These are phyloP conservation scores for Onthophagus sagittarius DNA, from an alignment of 2,888 invertebrate genomes.

Conservation along the genomic window DNA sequence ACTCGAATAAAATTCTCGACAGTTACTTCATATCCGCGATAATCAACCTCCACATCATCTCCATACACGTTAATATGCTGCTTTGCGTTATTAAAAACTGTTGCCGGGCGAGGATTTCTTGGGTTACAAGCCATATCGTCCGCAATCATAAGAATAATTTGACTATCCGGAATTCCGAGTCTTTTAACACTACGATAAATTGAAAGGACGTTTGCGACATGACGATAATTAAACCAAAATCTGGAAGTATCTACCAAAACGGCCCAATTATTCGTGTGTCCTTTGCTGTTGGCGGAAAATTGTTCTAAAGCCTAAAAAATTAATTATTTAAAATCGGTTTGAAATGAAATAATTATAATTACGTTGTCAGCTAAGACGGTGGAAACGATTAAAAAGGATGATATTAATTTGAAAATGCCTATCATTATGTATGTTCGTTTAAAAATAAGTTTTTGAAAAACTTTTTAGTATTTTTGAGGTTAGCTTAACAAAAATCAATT, in stretches of 20 bases:
- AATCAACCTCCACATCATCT: constrained; percentile 98
- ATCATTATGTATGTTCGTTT: neutral
- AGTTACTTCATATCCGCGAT: constrained; percentile 90
- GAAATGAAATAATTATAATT: neutral
- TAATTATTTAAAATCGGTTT: neutral
- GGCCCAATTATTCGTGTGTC: constrained; percentile 99
- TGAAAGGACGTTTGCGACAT: constrained; percentile 97
- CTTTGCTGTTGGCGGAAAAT: constrained; percentile 36
- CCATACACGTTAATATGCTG: constrained; percentile 99
- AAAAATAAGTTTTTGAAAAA: neutral
- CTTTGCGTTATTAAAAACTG: constrained; percentile 96
- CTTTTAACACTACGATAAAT: constrained; percentile 97
- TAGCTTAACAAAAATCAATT: neutral
- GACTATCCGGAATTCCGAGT: constrained; percentile 97
- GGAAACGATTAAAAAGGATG: neutral
- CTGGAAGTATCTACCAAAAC: constrained; percentile 97
- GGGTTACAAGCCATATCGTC: constrained; percentile 99
- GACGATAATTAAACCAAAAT: constrained; percentile 99
- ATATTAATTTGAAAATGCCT: neutral
- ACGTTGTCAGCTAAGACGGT: neutral
- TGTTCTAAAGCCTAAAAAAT: constrained; percentile 23
- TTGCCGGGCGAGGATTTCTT: constrained; percentile 94
- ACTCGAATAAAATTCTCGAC: constrained; percentile 98
- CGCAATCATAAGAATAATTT: constrained; percentile 98
- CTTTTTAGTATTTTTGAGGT: neutral